Percentiles rank a stretch among this genome's conserved stretches.
Conservation (phyloP, 2,888 invertebrate species). For the Diaprepes abbreviatus region DNA sequence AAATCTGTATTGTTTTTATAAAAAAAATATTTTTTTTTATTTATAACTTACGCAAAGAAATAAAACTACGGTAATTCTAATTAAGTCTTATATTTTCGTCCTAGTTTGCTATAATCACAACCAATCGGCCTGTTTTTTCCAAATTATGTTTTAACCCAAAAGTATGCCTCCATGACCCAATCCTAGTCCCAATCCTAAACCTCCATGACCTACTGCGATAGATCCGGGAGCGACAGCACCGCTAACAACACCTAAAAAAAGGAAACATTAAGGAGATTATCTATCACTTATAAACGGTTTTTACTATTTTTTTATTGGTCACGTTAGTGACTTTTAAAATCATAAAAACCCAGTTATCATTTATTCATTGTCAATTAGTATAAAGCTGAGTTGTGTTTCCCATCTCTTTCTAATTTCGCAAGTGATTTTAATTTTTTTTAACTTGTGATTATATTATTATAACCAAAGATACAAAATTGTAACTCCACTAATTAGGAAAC, state of each 20-base stretch:
- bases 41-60: background rate
- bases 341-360: too few species aligned
- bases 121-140: constrained; percentile 11
- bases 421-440: too few species aligned
- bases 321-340: too few species aligned
- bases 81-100: background rate
- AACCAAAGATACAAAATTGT: too few species aligned
- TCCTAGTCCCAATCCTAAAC: constrained; percentile 25
- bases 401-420: too few species aligned
- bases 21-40: background rate
- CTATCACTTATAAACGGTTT: too few species aligned
- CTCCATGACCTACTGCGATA: constrained; percentile 52
- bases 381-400: too few species aligned
- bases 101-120: constrained; percentile 28
- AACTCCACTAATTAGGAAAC: too few species aligned
- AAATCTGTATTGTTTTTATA: background rate
- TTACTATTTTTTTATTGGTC: too few species aligned
- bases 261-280: too few species aligned
- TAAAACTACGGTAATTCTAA: background rate
- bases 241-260: constrained; percentile 56
- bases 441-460: too few species aligned
- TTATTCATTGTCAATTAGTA: too few species aligned
- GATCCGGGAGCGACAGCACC: constrained; percentile 61
- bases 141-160: constrained; percentile 26
- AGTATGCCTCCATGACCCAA: constrained; percentile 42